A percentile compares a stretch with the other conserved stretches of the same genome.
Evolutionary conservation across 2,888 invertebrate species (phyloP).

Genomic region (Lathronympha strigana): DNA sequence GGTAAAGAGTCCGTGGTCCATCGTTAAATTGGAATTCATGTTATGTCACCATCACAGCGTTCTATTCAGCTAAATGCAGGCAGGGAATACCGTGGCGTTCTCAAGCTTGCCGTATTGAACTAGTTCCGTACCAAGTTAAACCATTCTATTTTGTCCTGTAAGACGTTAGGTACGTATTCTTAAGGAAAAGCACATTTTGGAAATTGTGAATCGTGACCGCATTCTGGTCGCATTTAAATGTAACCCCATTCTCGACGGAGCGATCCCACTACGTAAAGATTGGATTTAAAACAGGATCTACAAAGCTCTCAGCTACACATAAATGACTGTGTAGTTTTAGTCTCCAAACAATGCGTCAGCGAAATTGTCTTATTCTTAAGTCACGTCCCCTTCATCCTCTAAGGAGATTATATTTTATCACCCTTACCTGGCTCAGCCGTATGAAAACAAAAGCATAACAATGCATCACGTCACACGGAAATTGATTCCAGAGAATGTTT

Average conservation of each 20-base stretch:
- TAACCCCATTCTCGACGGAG: constrained; percentile 6
- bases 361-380: constrained; percentile 66
- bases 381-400: constrained; percentile 70
- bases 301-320: constrained; percentile 28
- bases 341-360: constrained; percentile 75
- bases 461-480: constrained; percentile 18
- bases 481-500: constrained; percentile 20
- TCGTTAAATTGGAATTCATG: constrained; percentile 67
- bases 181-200: constrained; percentile 24
- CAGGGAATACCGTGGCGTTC: constrained; percentile 49
- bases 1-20: constrained; percentile 47
- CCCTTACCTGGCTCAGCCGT: constrained; percentile 64
- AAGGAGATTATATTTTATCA: constrained; percentile 67
- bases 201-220: constrained; percentile 28
- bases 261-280: constrained; percentile 5
- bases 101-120: constrained; percentile 48
- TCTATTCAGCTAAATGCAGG: constrained; percentile 62
- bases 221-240: constrained; percentile 38
- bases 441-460: constrained; percentile 61
- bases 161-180: constrained; percentile 9
- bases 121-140: constrained; percentile 27
- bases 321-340: constrained; percentile 45
- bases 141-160: constrained; percentile 29
- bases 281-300: constrained; percentile 13
- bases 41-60: constrained; percentile 59